These are phyloP conservation scores for Tineola bisselliella DNA, from an alignment of 2,888 invertebrate species.

Conservation along the genomic window DNA sequence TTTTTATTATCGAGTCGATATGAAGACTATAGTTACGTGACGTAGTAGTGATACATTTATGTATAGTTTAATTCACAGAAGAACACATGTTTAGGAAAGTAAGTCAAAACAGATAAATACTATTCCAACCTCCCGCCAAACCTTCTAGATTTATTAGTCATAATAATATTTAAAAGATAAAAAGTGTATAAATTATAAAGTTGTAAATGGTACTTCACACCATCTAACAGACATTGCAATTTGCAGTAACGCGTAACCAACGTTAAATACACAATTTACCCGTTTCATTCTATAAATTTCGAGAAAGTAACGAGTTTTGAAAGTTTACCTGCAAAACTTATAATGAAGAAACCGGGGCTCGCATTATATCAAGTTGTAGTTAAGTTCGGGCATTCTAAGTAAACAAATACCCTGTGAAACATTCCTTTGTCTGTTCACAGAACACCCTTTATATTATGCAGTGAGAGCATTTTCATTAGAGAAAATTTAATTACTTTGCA, in stretches of 20 bases:
- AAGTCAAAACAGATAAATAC: no score
- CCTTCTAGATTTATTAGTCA: no score
- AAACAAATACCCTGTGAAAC: conserved; percentile 10
- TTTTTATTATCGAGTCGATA: no score
- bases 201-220: no score
- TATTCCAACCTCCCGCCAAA: no score
- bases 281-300: conserved; percentile 10
- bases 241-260: neutral
- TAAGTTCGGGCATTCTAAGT: conserved; percentile 10
- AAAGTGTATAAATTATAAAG: no score
- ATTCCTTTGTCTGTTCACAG: neutral
- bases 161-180: no score
- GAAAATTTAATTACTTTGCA: conserved; percentile 2
- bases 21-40: no score
- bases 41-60: no score
- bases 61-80: no score
- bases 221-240: neutral
- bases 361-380: conserved; percentile 9
- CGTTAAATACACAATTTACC: conserved; percentile 10
- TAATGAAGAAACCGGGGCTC: conserved; percentile 9
- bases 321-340: conserved; percentile 8
- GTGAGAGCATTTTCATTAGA: conserved; percentile 10
- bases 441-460: conserved; percentile 5
- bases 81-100: no score
- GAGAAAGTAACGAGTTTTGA: conserved; percentile 7